Evolutionary conservation across 2,113 vertebrate genomes (phyloP).

Genomic region (Ailurus styani): DNA sequence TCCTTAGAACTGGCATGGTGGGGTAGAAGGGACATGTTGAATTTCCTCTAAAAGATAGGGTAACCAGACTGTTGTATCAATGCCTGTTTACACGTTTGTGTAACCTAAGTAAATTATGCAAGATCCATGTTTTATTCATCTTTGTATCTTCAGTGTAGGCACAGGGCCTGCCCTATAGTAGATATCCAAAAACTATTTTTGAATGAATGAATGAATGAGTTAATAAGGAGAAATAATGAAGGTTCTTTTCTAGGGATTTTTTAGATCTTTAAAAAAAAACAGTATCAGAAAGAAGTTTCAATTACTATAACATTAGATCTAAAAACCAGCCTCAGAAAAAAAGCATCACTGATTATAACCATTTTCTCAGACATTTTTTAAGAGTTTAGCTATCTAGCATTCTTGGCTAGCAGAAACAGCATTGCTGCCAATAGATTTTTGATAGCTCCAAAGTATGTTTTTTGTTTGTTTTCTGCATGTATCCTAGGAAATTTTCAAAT

Average conservation of each 20-base stretch:
- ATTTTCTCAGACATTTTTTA: constrained; percentile 2
- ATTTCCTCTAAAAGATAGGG: background rate
- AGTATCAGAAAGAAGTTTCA: background rate
- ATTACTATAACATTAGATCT: background rate
- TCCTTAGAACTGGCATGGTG: background rate
- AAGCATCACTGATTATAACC: background rate
- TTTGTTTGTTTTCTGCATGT: constrained; percentile 50
- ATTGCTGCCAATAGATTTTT: constrained; percentile 16
- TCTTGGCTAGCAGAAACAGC: constrained; percentile 36
- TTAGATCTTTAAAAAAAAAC: background rate
- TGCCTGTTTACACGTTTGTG: background rate
- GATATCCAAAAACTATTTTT: background rate
- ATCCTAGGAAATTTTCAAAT: constrained; percentile 54
- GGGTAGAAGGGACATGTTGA: background rate
- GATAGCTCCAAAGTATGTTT: constrained; percentile 4
- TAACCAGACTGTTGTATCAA: background rate
- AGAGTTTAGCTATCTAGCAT: background rate
- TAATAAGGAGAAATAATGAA: background rate
- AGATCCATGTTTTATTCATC: background rate
- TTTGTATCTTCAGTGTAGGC: background rate
- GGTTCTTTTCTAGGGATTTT: background rate
- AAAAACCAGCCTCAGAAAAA: background rate
- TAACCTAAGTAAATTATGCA: background rate
- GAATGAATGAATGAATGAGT: background rate
- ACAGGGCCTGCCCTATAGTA: background rate